Evolutionary conservation across 2,797 vertebrate species (phyloP), one percentile per base, ranked within the genome.

Genomic region (Lacerta agilis): DNA sequence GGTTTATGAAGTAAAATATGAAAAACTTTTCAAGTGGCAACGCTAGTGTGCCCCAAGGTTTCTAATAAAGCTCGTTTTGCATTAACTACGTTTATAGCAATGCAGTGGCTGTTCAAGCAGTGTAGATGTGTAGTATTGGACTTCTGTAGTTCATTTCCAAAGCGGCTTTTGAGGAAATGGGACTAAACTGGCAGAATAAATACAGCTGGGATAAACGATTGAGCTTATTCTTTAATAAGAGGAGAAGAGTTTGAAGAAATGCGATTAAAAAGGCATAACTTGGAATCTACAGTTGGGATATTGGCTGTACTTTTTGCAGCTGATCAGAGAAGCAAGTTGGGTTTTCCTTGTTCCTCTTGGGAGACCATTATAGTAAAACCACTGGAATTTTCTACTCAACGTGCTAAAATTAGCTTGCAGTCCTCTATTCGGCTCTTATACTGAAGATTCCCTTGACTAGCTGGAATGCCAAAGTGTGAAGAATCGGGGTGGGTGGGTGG

Each of bases 1-100:
- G 92, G 90, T 93, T 97, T 95, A 96, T 95, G 91, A 96, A 96
- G 95, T 0, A 58, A 95, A 89, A 43, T 90, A 93, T 95, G 89
- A 85, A 64, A 85, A 75, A 29, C 17, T 9, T 77, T 27, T 66
- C 72, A 61, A 41, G 38, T 64, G 27, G 33, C 36, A 64, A 61
- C 64, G 77, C 45, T 94, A 96, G 93, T 79, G 64, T 94, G 90
- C 94, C 94, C 91, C 91, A 92, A 94, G 91, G 93, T 1, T 61
- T 82, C 89, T 87, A 95, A 95, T 95, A 95, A 96, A 95, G 83
- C 88, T 92, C 93, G 77, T 95, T 75, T 93, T 38, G 76, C 84
- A 88, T 95, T 93, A 91, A 84, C 83, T 85, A 83, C 87, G 92
- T 90, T 95, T 94, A 49, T 94, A 94, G 90, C 87, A 94, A 94